These are phyloP conservation scores for Brachionus rotundiformis DNA, from an alignment of 1,140 invertebrate species.

Conservation along the genomic window DNA sequence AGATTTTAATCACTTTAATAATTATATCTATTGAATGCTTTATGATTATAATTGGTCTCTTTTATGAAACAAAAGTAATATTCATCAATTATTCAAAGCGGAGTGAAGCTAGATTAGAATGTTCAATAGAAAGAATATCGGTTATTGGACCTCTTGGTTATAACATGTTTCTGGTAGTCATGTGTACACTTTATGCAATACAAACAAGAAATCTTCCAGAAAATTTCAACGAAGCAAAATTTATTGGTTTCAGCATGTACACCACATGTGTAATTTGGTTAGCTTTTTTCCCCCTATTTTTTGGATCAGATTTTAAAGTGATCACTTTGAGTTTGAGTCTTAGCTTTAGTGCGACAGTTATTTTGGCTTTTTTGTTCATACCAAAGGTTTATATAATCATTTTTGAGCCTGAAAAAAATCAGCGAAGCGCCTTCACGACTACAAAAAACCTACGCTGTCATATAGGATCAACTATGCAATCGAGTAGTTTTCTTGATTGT, in stretches of 20 bases:
- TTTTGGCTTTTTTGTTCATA: conserved; percentile 75
- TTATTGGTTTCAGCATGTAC: conserved; percentile 76
- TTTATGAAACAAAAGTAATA: not conserved
- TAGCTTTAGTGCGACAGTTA: conserved; percentile 73
- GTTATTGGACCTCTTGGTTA: conserved; percentile 77
- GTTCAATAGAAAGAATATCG: conserved; percentile 72
- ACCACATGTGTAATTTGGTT: conserved; percentile 84
- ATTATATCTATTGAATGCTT: conserved; percentile 32
- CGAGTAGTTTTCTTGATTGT: not conserved
- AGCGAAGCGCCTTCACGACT: conserved; percentile 73
- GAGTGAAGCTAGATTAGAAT: conserved; percentile 70
- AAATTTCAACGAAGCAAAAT: conserved; percentile 74
- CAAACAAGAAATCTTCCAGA: conserved; percentile 83
- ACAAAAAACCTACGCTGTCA: conserved; percentile 76
- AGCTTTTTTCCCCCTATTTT: conserved; percentile 83
- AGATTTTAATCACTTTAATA: conserved; percentile 7
- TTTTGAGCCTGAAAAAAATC: conserved; percentile 76
- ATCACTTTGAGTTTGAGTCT: conserved; percentile 74
- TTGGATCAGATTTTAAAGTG: conserved; percentile 74
- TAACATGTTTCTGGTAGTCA: conserved; percentile 75
- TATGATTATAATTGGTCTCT: conserved; percentile 9
- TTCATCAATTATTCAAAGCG: conserved; percentile 16
- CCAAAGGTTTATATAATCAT: conserved; percentile 79
- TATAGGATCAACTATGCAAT: conserved; percentile 67
- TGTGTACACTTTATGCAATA: conserved; percentile 81